These are phyloP conservation scores for Brachypodius melanocephalos DNA, from an alignment of 2,113 vertebrate genomes.

Conservation along the genomic window DNA sequence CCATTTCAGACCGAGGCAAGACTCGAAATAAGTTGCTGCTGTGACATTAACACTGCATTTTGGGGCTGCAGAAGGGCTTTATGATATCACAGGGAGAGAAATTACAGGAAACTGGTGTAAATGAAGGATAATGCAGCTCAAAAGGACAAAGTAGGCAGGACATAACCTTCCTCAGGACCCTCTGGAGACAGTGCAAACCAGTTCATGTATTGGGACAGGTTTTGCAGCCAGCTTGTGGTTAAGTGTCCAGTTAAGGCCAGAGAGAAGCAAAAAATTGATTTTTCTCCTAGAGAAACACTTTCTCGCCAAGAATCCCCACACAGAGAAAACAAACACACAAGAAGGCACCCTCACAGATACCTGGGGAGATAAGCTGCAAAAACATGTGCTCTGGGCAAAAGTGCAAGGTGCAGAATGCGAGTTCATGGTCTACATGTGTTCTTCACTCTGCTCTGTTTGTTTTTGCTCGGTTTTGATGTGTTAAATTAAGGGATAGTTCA, in stretches of 20 bases:
- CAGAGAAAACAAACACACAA: conserved; percentile 52
- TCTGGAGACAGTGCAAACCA: not conserved
- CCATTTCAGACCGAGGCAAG: not conserved
- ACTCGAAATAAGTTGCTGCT: not conserved
- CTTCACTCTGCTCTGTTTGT: conserved; percentile 59
- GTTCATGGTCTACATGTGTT: conserved; percentile 59
- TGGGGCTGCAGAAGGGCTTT: not conserved
- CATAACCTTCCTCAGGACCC: not conserved
- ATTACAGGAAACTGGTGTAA: not conserved
- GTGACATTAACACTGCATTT: not conserved
- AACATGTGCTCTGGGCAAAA: conserved; percentile 58
- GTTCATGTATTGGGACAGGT: not conserved
- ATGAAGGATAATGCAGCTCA: not conserved
- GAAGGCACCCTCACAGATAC: conserved; percentile 57
- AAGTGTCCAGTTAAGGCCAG: not conserved
- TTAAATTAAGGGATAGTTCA: conserved; percentile 69
- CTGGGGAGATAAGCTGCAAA: conserved; percentile 37
- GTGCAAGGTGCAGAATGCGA: conserved; percentile 57
- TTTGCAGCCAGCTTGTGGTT: not conserved
- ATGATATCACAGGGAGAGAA: not conserved
- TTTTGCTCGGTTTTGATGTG: conserved; percentile 55
- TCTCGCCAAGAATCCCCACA: conserved; percentile 56
- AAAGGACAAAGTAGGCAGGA: not conserved
- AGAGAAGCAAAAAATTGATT: conserved; percentile 39
- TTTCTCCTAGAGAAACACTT: conserved; percentile 25